Evolutionary conservation across 2,888 invertebrate genomes (phyloP).

Genomic region (Galeopsomyia nigrocyanea): DNA sequence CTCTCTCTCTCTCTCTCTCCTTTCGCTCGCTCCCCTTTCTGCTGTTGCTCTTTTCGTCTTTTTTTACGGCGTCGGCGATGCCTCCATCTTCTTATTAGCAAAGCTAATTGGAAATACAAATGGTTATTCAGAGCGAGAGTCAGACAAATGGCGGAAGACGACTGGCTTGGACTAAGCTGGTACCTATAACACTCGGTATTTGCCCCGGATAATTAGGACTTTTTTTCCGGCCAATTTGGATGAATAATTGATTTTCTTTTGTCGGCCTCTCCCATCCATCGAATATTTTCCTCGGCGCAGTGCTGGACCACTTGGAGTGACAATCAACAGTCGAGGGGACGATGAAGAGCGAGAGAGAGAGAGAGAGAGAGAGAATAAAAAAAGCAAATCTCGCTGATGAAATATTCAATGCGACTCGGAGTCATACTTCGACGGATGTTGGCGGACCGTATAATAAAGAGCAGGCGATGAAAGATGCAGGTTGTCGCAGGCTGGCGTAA

Average conservation of each 20-base stretch:
- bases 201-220: conserved; percentile 69
- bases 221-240: conserved; percentile 67
- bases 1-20: conserved; percentile 22
- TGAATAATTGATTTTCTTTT: conserved; percentile 67
- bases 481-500: conserved; percentile 51
- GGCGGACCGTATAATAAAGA: conserved; percentile 46
- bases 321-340: conserved; percentile 57
- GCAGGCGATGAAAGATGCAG: conserved; percentile 53
- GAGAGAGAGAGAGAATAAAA: conserved; percentile 51
- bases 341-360: conserved; percentile 20
- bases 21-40: conserved; percentile 45
- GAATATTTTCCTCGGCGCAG: conserved; percentile 23
- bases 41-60: conserved; percentile 48
- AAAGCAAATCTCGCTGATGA: conserved; percentile 63
- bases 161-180: conserved; percentile 50
- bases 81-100: conserved; percentile 69
- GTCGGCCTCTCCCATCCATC: conserved; percentile 42
- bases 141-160: conserved; percentile 58
- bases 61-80: conserved; percentile 61
- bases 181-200: conserved; percentile 64
- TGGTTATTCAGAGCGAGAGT: conserved; percentile 67
- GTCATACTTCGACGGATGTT: conserved; percentile 52
- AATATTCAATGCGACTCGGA: conserved; percentile 63
- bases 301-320: conserved; percentile 62
- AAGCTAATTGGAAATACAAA: conserved; percentile 70